Conservation (phyloP, 2,113 vertebrate genomes). For the Ochotona curzoniae region DNA sequence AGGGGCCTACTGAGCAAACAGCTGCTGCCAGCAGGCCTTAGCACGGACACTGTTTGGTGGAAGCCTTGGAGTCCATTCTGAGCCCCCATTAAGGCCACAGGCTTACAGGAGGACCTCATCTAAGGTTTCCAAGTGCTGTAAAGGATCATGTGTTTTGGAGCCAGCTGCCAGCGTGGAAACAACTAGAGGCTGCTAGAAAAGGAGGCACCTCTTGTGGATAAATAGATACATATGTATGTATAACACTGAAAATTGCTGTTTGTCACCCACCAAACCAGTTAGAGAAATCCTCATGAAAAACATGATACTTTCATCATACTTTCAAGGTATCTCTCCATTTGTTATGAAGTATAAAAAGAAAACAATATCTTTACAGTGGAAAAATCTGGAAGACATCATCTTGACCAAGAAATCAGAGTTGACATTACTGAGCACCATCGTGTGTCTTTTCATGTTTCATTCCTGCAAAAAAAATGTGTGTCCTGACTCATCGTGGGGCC, state of each 20-base stretch:
- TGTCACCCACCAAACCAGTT: background rate
- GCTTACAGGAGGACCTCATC: background rate
- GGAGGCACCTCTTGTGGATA: background rate
- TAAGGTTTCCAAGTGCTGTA: background rate
- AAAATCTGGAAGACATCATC: background rate
- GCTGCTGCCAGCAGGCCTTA: background rate
- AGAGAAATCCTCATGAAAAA: constrained; percentile 16
- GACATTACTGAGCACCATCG: background rate
- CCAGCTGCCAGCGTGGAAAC: background rate
- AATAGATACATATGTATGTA: background rate
- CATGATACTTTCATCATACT: background rate
- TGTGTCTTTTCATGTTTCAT: constrained; percentile 22
- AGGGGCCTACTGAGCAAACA: background rate
- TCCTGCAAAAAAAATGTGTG: background rate
- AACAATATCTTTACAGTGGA: background rate
- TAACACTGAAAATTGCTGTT: background rate
- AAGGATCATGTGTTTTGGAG: background rate
- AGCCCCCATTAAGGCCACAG: background rate
- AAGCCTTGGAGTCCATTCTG: background rate
- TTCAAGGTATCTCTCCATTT: constrained; percentile 1
- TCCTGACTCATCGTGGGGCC: background rate
- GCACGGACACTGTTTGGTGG: constrained; percentile 7
- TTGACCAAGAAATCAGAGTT: constrained; percentile 25
- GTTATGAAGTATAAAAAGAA: constrained; percentile 7
- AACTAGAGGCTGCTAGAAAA: background rate